Evolutionary conservation across 2,113 vertebrate genomes (phyloP).

Genomic region (Eonycteris spelaea): DNA sequence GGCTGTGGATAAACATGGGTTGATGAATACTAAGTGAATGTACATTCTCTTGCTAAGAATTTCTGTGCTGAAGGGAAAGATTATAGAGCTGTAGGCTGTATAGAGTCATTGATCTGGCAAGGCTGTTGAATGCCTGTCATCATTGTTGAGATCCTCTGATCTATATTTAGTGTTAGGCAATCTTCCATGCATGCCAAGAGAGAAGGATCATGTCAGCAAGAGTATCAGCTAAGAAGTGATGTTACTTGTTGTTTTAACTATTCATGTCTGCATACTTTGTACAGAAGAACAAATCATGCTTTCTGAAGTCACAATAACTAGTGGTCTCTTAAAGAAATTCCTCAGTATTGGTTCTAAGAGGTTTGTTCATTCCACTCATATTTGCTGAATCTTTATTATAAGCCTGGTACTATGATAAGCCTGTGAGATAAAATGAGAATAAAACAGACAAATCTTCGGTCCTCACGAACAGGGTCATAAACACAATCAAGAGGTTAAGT

Average conservation of each 20-base stretch:
- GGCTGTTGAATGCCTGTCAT: constrained; percentile 13
- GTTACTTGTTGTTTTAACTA: background rate
- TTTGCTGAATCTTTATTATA: background rate
- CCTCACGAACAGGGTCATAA: background rate
- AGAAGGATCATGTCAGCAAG: background rate
- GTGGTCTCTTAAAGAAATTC: background rate
- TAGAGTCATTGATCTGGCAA: background rate
- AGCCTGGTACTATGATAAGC: background rate
- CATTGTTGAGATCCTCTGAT: constrained; percentile 4
- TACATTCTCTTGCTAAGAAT: background rate
- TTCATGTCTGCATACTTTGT: background rate
- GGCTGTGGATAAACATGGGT: background rate
- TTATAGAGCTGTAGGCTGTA: background rate
- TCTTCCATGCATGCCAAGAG: background rate
- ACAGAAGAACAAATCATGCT: background rate
- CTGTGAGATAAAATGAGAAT: background rate
- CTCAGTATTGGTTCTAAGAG: background rate
- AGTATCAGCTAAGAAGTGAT: background rate
- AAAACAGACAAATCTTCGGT: background rate
- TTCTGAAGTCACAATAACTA: background rate
- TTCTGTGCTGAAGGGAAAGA: background rate
- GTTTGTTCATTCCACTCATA: background rate
- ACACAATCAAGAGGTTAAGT: background rate
- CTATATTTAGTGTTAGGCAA: background rate
- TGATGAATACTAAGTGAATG: background rate